Percentiles rank a stretch among this genome's conserved stretches.
Evolutionary conservation across 35 echinoderm and acorn worm species (phyloP).

Genomic region (Strongylocentrotus purpuratus): DNA sequence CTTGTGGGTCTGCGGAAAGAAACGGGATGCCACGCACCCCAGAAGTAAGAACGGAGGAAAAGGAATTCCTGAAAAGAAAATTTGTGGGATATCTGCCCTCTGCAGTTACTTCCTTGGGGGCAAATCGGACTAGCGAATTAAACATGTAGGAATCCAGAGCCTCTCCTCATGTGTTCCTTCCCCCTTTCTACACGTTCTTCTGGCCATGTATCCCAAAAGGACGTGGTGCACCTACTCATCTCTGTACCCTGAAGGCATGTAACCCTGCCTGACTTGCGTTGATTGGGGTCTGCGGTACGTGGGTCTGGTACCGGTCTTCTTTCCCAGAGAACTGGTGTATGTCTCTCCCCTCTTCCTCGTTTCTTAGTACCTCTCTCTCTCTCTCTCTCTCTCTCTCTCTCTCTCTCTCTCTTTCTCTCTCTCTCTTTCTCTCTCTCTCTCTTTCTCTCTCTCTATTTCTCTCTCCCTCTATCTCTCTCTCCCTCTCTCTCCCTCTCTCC

Average conservation of each 20-base stretch:
- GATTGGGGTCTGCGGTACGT: conserved; percentile 46
- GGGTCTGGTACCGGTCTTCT: conserved; percentile 44
- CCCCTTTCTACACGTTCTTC: conserved; percentile 19
- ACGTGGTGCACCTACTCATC: conserved; percentile 44
- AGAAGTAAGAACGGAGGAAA: conserved; percentile 27
- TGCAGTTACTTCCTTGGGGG: conserved; percentile 40
- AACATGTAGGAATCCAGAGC: conserved; percentile 33
- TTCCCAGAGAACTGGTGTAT: not conserved
- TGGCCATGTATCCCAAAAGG: conserved; percentile 35
- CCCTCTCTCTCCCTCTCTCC: not conserved
- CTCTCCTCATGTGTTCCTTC: not conserved
- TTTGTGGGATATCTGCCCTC: conserved; percentile 47
- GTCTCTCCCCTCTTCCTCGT: not conserved
- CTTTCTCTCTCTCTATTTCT: not conserved
- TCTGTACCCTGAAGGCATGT: conserved; percentile 23
- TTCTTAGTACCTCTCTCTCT: not conserved
- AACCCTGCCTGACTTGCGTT: conserved; percentile 50
- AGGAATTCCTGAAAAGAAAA: conserved; percentile 52
- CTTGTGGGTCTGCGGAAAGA: not conserved
- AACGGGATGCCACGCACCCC: not conserved
- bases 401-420: not conserved
- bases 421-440: not conserved
- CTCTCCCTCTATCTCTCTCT: not conserved
- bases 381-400: not conserved
- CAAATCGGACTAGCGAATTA: conserved; percentile 46